phyloP scores from a whole-genome alignment of 1,140 invertebrate species.

The Drosophila obscura region DNA sequence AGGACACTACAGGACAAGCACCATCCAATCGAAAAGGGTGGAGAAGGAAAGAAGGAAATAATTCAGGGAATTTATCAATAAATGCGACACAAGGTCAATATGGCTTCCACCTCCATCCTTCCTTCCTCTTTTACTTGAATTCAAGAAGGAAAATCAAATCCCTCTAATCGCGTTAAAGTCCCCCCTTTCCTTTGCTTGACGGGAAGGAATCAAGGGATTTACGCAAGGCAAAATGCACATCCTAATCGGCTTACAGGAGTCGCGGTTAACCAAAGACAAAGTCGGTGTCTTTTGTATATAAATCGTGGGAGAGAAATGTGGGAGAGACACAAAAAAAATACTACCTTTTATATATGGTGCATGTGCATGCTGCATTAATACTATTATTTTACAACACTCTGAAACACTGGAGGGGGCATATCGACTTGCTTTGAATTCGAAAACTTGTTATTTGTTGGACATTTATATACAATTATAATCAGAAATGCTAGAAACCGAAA shows the following conservation, averaged over 20 bases:
- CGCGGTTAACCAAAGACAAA: conserved; percentile 18
- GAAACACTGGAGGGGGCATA: too few species aligned
- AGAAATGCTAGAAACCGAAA: neutral
- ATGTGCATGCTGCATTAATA: too few species aligned
- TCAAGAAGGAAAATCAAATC: conserved; percentile 18
- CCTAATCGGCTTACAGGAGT: conserved; percentile 40
- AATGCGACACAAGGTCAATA: conserved; percentile 43
- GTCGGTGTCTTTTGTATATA: conserved; percentile 9
- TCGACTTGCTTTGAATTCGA: too few species aligned
- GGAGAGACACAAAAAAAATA: neutral
- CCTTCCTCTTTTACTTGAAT: neutral
- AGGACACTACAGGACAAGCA: conserved; percentile 42
- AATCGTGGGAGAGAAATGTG: too few species aligned
- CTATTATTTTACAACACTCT: too few species aligned
- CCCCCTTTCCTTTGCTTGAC: neutral
- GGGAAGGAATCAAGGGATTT: conserved; percentile 3
- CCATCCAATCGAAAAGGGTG: neutral
- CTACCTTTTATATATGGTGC: too few species aligned
- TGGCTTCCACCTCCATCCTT: conserved; percentile 4
- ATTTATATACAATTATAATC: too few species aligned
- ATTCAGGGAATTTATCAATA: conserved; percentile 32
- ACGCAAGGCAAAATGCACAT: conserved; percentile 33
- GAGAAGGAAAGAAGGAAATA: conserved; percentile 19
- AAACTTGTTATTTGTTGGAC: too few species aligned
- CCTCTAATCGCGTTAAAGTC: conserved; percentile 35